A percentile compares a stretch with the other conserved stretches of the same genome.
These are phyloP conservation scores for Philaenus spumarius DNA, from an alignment of 1,140 invertebrate genomes.

Conservation along the genomic window DNA sequence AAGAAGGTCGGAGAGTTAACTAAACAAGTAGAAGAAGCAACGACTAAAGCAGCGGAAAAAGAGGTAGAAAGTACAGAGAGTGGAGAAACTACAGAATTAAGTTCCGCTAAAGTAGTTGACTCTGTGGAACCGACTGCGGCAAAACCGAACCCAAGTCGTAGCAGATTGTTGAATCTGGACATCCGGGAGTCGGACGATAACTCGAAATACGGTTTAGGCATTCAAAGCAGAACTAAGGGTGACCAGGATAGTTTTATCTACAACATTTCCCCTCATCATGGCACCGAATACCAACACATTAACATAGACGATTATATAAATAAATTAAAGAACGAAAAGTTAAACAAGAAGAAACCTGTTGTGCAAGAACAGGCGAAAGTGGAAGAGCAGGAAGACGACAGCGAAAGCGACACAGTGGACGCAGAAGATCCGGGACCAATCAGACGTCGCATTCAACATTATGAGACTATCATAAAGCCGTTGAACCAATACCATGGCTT, in stretches of 20 bases:
- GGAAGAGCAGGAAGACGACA: neutral
- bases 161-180: neutral
- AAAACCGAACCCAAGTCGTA: neutral
- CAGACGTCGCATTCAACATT: conserved; percentile 16
- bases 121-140: neutral
- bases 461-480: conserved; percentile 8
- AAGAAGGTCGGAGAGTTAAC: neutral
- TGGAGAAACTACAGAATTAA: neutral
- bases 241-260: neutral
- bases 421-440: neutral
- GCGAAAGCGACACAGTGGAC: neutral
- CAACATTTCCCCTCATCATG: conserved; percentile 1
- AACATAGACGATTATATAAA: conserved; percentile 3
- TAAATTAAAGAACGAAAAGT: neutral
- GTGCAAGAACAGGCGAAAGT: neutral
- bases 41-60: neutral
- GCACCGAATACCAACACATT: neutral
- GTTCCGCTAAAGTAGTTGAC: neutral
- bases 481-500: neutral
- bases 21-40: neutral
- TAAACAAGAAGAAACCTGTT: neutral
- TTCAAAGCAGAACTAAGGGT: conserved; percentile 4
- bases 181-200: neutral
- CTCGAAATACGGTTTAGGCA: neutral
- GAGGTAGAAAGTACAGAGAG: neutral